Evolutionary conservation across 2,797 vertebrate genomes (phyloP).

Genomic region (Podargus strigoides): DNA sequence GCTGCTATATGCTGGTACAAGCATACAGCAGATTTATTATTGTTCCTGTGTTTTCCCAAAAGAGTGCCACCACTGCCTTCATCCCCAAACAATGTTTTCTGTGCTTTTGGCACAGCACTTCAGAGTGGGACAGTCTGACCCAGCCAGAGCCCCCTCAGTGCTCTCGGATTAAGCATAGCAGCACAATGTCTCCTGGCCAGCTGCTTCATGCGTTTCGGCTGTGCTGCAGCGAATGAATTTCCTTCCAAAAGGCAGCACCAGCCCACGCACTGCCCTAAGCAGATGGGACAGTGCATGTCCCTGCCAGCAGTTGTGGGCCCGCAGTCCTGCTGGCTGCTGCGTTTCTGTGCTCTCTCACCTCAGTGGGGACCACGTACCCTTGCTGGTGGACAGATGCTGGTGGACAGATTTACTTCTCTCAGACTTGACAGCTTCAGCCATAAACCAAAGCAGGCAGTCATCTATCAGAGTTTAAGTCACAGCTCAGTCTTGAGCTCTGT

Average conservation of each 20-base stretch:
- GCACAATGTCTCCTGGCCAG: background rate
- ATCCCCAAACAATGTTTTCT: background rate
- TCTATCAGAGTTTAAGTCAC: background rate
- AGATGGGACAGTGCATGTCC: background rate
- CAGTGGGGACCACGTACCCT: accelerated
- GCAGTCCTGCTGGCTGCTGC: accelerated
- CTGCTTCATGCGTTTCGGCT: background rate
- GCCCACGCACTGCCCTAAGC: background rate
- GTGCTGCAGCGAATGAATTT: background rate
- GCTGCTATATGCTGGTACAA: background rate
- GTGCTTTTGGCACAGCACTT: background rate
- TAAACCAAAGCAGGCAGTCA: background rate
- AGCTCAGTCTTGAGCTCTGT: background rate
- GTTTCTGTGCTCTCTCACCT: background rate
- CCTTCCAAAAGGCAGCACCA: background rate
- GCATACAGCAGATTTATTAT: background rate
- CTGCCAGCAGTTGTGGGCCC: background rate
- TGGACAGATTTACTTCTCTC: background rate
- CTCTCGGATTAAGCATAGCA: background rate
- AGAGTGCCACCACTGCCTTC: background rate
- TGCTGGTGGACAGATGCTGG: background rate
- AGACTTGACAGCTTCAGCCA: background rate
- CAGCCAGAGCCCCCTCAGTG: background rate
- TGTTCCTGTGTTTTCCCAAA: background rate
- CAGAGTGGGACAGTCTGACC: background rate